Evolutionary conservation across 2,888 invertebrate genomes (phyloP), one percentile per base, ranked within the genome.

Genomic region (Tenthredo mesomela): DNA sequence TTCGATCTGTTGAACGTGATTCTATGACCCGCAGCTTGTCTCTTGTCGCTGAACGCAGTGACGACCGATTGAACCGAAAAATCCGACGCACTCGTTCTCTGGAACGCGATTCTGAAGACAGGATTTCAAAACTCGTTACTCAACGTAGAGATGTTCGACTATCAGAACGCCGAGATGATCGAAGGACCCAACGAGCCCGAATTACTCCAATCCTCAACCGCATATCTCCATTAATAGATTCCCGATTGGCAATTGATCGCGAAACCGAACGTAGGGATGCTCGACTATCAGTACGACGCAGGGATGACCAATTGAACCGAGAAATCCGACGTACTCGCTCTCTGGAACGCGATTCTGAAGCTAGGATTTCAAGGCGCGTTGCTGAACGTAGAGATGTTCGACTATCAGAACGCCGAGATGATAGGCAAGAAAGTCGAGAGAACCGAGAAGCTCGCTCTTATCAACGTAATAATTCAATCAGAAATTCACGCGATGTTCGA

Each of bases 1-100:
- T 29, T 18, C 86, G 85, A 70, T 85, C 84, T 10, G 25, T 71
- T 29, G 85, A 85, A 82, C 58, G 47, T 21, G 78, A 78, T 54
- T 54, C 78, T 47, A 5, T 33, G 6, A 40, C 80, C 83, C 77
- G 75, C 29, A 29, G 65, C 73, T 18, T 43, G 5, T n/a, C n/a
- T 9, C 43, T 43, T 12, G 43, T 12, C n/a, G 33, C 37, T 9
- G 71, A 43, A 71, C 71, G 71, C 77, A 47, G 75, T 7, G 58
- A 80, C 1, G 58, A 21, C 40, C 58, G 78, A 58, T 61, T n/a
- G 10, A 61, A 21, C 40, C 37, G n/a, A 10, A n/a, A 40, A 37
- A 18, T 58, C 78, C 78, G 61, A 61, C 29, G 15, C 10, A 21
- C 37, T 80, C 58, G 78, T 10, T 80, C 40, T 58, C 78, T 80